Evolutionary conservation across 2,888 invertebrate species (phyloP), one percentile per base, ranked within the genome.

Genomic region (Temnothorax rugatulus): DNA sequence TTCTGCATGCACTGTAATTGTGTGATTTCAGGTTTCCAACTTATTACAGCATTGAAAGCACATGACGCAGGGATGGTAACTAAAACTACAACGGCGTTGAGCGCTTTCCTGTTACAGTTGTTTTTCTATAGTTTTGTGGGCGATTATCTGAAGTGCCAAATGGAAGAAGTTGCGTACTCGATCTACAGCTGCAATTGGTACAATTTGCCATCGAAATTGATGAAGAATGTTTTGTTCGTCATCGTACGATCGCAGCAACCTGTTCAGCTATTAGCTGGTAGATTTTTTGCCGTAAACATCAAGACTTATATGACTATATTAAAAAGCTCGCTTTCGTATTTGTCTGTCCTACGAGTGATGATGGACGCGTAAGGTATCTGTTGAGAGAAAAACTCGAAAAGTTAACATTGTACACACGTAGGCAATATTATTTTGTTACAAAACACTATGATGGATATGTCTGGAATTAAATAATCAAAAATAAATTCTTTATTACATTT

Each of bases 171-270:
- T 13, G 79, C 59, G 2, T 1, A n/a, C 0, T 59, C 79, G 1
- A 59, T 64, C 3, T 79, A 71, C 47, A 71, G 2, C 29, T 38
- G 71, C 59, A 18, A 44, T 47, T 79, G 90, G 90, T 87, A 87
- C 44, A 59, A 88, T 11, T 81, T 91, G 52, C 90, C 90, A 4
- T 29, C 63, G 7, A 25, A 74, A 21, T 21, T 89, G 34, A 83
- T 86, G 21, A 88, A 79, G 64, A 85, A 90, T 64, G 47, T 91
- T 9, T 63, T 87, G 18, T 89, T 91, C 63, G 82, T 90, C 11
- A 89, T 91, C 88, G 88, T 90, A 86, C 76, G 90, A 41, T 84
- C 87, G 2, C 87, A 90, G 57, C 71, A 85, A 25, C 88, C 90
- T 13, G 83, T 89, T 18, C 84, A 86, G 61, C 25, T 89, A 5